phyloP scores from a whole-genome alignment of 92 coral and sea anemone genomes.

The Porites cylindrica region DNA sequence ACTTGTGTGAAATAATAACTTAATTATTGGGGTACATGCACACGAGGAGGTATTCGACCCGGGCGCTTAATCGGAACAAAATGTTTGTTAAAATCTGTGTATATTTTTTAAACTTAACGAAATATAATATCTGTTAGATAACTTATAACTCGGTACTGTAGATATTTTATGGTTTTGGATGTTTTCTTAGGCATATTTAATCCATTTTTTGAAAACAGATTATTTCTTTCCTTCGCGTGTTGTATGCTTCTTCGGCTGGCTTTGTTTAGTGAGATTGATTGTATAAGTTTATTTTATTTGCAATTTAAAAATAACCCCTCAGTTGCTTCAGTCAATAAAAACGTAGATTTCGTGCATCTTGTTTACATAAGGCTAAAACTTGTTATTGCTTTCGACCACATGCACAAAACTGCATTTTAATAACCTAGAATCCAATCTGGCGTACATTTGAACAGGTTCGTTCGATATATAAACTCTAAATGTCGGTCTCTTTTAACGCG shows the following conservation, averaged over 20 bases:
- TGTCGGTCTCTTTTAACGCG: slow-evolving; percentile 46
- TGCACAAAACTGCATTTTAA: slow-evolving; percentile 30
- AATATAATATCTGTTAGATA: not conserved
- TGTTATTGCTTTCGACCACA: slow-evolving; percentile 31
- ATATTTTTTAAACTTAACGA: not conserved
- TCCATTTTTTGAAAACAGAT: slow-evolving; percentile 24
- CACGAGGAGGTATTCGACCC: not conserved
- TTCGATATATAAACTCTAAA: not conserved
- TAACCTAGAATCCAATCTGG: slow-evolving; percentile 14
- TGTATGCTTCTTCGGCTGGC: not conserved
- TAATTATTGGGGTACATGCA: slow-evolving; percentile 20
- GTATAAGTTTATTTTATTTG: slow-evolving; percentile 26
- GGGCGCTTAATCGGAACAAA: not conserved
- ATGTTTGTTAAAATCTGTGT: not conserved
- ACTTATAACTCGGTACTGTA: not conserved
- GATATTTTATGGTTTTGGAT: not conserved
- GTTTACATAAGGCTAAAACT: slow-evolving; percentile 35
- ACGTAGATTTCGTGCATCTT: slow-evolving; percentile 20
- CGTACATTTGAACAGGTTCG: not conserved
- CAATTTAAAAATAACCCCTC: slow-evolving; percentile 21
- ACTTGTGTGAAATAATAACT: slow-evolving; percentile 4
- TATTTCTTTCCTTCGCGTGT: not conserved
- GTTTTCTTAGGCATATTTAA: not conserved
- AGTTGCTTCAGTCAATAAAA: slow-evolving; percentile 16
- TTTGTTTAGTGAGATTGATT: slow-evolving; percentile 35